Percentiles rank a stretch among this genome's conserved stretches.
Evolutionary conservation across 2,888 invertebrate species (phyloP).

Genomic region (Blera fallax): DNA sequence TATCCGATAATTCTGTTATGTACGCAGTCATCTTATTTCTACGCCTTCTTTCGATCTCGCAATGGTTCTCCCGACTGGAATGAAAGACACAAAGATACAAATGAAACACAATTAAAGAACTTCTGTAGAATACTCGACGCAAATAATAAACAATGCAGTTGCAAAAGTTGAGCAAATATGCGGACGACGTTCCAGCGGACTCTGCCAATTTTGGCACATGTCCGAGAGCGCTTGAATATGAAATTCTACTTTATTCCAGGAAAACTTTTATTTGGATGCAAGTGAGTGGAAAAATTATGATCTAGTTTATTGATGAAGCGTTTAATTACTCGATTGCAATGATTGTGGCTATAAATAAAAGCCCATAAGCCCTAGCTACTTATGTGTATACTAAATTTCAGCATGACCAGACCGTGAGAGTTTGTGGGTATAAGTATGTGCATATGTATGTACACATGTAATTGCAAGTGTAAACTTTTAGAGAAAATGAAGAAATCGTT

Average conservation of each 20-base stretch:
- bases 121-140: not conserved
- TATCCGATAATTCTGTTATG: slow-evolving; percentile 99
- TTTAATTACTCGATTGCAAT: not conserved
- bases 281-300: slow-evolving; percentile 12
- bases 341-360: not conserved
- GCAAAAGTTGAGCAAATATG: slow-evolving; percentile 15
- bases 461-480: too few relatives aligned
- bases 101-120: slow-evolving; percentile 17
- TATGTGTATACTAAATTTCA: not conserved
- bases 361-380: not conserved
- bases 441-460: not conserved
- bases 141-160: slow-evolving; percentile 60
- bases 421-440: not conserved
- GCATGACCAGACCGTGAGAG: not conserved
- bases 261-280: slow-evolving; percentile 9
- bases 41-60: slow-evolving; percentile 98
- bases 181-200: not conserved
- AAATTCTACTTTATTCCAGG: not conserved
- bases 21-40: slow-evolving; percentile 99
- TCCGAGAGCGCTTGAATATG: slow-evolving; percentile 7
- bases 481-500: not conserved
- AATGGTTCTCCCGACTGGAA: slow-evolving; percentile 97
- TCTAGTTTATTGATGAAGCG: not conserved
- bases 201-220: slow-evolving; percentile 46
- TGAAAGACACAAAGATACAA: slow-evolving; percentile 74